Evolutionary conservation across 2,888 invertebrate species (phyloP), one percentile per base, ranked within the genome.

Genomic region (Andrena minutula): DNA sequence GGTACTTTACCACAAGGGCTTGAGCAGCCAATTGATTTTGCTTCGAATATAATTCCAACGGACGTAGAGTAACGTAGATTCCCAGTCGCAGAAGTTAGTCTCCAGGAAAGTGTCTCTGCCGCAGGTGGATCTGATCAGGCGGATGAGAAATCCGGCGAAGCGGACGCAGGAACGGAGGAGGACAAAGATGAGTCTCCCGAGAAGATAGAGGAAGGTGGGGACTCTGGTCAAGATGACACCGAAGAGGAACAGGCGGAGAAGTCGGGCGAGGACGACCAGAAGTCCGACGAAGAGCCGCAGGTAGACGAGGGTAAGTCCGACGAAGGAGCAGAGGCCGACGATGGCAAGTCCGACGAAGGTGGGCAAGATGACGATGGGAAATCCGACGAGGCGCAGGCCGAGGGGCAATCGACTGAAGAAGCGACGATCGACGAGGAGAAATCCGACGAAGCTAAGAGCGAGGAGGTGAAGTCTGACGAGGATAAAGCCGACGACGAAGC

Each of bases 181-280:
- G 82, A 87, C 7, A 76, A 82, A 60, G 77, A 73, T 28, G 89
- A 87, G 30, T 87, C 84, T 23, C 82, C 84, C 81, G 90, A 90
- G 49, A 65, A 86, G 8, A 76, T 66, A 70, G 70, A 60, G 0
- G 69, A 69, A 6, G 26, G 26, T 26, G 69, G 5, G 20, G 60
- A 70, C 20, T 70, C 70, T 5, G 60, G 60, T 7, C 69, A 70
- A 41, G 69, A 58, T 41, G 41, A 58, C 10, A 28, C 69, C 20
- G 86, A 82, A 66, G 89, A 87, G 10, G 30, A 23, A n/a, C 20
- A 64, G 58, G 80, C 79, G 58, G 87, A 85, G 12, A 82, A 84
- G 26, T 86, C 79, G 5, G 87, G 70, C 1, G 81, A 85, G 23
- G 88, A 87, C 32, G 80, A 73, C 10, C 84, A 63, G 12, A 84